A percentile compares a stretch with the other conserved stretches of the same genome.
Evolutionary conservation across 1,140 invertebrate species (phyloP).

Genomic region (Delia radicum): DNA sequence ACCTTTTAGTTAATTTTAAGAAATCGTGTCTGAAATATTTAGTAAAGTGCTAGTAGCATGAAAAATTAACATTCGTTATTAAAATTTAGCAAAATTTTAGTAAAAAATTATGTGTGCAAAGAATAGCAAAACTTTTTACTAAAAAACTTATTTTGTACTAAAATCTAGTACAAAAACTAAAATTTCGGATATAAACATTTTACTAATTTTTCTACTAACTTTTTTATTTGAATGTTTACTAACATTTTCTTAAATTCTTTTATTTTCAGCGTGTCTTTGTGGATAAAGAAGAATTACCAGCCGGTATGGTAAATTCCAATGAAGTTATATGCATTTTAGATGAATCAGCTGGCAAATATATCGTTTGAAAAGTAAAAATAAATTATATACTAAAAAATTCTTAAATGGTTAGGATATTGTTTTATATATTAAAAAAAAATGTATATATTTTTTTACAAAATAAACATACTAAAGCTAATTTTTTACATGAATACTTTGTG

Average conservation of each 20-base stretch:
- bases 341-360: slow-evolving; percentile 25
- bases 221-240: too few species aligned
- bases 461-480: not conserved
- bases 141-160: too few species aligned
- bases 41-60: too few species aligned
- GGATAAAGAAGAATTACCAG: slow-evolving; percentile 30
- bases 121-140: too few species aligned
- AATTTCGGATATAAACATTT: too few species aligned
- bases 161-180: too few species aligned
- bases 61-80: too few species aligned
- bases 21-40: too few species aligned
- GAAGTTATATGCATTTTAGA: slow-evolving; percentile 26
- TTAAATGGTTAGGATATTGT: not conserved
- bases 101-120: too few species aligned
- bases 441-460: not conserved
- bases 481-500: not conserved
- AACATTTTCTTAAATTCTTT: not conserved
- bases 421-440: not conserved
- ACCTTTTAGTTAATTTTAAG: too few species aligned
- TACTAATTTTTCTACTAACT: too few species aligned
- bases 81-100: too few species aligned
- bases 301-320: slow-evolving; percentile 28
- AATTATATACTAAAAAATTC: not conserved
- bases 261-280: slow-evolving; percentile 27
- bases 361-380: not conserved